Percentiles rank a stretch among this genome's conserved stretches.
Conservation (phyloP, 30 jellyfish, hydroid and myxozoan genomes). For the Turritopsis dohrnii region DNA sequence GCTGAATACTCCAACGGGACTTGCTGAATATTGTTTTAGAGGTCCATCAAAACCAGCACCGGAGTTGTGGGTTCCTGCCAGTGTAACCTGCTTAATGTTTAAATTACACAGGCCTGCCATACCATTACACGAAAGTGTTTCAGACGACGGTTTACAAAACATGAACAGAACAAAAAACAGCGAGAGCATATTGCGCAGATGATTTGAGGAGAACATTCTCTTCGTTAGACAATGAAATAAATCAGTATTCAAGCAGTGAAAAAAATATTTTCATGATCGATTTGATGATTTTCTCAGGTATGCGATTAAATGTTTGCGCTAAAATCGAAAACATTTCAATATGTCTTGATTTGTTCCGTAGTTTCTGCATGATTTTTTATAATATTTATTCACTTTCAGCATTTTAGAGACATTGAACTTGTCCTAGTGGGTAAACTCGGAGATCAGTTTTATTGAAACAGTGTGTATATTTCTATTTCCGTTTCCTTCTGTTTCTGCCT, state of each 20-base stretch:
- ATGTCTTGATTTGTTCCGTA: not conserved
- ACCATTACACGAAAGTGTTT: slow-evolving; percentile 20
- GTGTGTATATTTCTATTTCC: too few relatives aligned
- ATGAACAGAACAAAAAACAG: not conserved
- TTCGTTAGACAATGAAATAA: not conserved
- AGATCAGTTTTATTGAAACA: too few relatives aligned
- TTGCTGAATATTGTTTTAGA: slow-evolving; percentile 36
- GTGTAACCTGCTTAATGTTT: slow-evolving; percentile 46
- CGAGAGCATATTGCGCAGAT: not conserved
- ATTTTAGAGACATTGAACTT: too few relatives aligned
- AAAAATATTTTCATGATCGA: too few relatives aligned
- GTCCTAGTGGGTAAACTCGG: too few relatives aligned
- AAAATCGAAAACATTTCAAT: not conserved
- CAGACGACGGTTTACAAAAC: not conserved
- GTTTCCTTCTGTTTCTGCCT: too few relatives aligned
- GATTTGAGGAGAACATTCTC: not conserved
- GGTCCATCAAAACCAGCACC: slow-evolving; percentile 75
- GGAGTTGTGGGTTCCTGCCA: slow-evolving; percentile 74
- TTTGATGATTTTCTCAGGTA: too few relatives aligned
- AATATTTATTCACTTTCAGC: too few relatives aligned
- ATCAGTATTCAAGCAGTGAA: not conserved
- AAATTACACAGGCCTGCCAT: slow-evolving; percentile 52
- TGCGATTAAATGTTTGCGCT: not conserved
- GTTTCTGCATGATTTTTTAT: not conserved
- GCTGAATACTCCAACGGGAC: slow-evolving; percentile 13